Base-by-base conservation (phyloP, 2,113 vertebrate genomes). In the Ceyx margarethae region DNA sequence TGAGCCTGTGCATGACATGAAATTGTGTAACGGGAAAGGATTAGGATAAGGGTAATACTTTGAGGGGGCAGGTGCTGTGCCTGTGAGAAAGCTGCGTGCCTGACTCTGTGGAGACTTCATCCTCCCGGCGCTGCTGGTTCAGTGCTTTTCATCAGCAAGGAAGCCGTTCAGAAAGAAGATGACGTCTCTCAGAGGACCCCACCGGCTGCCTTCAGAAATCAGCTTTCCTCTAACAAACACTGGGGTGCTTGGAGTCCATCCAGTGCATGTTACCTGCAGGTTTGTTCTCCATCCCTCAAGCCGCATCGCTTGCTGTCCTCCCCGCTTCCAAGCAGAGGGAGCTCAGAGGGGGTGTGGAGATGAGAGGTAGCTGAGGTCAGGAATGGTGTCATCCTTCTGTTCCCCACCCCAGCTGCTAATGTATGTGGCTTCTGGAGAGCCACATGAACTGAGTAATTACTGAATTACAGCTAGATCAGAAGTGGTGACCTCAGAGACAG, bases 401-500 rank as follows among this genome's bases (percentile, higher is more conserved):
- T 18, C 14, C 15, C 46, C 51, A n/a, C 62, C 67, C 35, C 60
- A 16, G 62, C 78, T 82, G 67, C 72, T 93, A 81, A 90, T 79
- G 19, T 64, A 14, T 85, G 62, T 33, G 33, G 33, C 75, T 89
- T 69, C 72, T 85, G 72, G 54, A 93, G 84, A 94, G 91, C 57
- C 56, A 40, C 25, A 18, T 0, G 1, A 73, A 64, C 64, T 33
- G 71, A 94, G 78, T 89, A 94, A 93, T 93, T 91, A 74, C 91
- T 78, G 81, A 92, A 93, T 94, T 92, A 89, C 2, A 0, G 79
- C 79, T 85, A 37, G 81, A 96, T 95, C 95, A 95, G 85, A 94
- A 94, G 79, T 75, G 92, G 53, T 93, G 95, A 94, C 91, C 92
- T 92, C 91, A 81, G 19, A 93, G 87, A 80, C 81, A 87, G 85